These are phyloP conservation scores for Myotis findleyi DNA, from an alignment of 2,797 vertebrate genomes.

Conservation along the genomic window DNA sequence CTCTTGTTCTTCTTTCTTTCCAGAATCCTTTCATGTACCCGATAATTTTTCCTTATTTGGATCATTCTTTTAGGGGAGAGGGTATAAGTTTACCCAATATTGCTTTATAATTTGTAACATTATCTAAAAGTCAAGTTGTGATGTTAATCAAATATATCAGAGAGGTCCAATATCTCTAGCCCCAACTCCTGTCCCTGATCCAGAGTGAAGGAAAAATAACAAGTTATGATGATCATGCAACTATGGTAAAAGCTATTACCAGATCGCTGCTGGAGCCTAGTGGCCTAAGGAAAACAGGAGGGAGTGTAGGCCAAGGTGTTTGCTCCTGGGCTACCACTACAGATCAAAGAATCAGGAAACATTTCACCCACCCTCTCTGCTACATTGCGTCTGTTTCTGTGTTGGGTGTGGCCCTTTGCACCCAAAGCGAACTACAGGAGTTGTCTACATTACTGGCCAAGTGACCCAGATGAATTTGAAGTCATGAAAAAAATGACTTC, in stretches of 20 bases:
- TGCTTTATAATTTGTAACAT: slow-evolving; percentile 19
- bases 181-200: not conserved
- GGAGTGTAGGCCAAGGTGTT: not conserved
- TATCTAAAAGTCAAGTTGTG: not conserved
- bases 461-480: not conserved
- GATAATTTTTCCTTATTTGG: not conserved
- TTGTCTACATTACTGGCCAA: not conserved
- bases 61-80: not conserved
- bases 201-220: not conserved
- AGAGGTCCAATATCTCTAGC: not conserved
- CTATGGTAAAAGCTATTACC: not conserved
- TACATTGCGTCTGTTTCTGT: not conserved
- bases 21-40: not conserved
- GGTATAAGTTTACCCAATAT: not conserved
- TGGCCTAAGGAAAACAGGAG: not conserved
- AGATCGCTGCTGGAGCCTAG: not conserved
- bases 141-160: not conserved
- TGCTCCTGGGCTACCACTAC: not conserved
- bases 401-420: not conserved
- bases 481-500: not conserved
- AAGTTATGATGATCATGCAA: not conserved
- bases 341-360: not conserved
- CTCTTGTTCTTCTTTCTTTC: not conserved
- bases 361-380: not conserved
- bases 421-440: not conserved